Conservation (phyloP, 2,888 invertebrate genomes). For the Bombylius discolor region DNA sequence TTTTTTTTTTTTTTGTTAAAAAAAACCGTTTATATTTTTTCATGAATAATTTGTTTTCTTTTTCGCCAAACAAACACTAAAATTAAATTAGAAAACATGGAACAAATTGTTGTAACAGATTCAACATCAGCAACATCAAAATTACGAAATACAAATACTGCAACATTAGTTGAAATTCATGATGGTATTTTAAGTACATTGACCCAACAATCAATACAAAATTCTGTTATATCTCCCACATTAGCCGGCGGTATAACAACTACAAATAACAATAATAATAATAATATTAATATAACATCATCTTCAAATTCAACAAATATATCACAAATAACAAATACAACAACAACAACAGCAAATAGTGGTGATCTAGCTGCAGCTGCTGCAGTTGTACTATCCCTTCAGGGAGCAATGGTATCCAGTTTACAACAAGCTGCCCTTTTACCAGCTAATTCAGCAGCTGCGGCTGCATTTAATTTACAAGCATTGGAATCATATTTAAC, state of each 20-base stretch:
- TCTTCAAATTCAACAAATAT: not conserved
- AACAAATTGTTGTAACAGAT: slow-evolving; percentile 19
- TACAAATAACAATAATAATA: not conserved
- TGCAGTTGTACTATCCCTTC: slow-evolving; percentile 64
- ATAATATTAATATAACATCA: not conserved
- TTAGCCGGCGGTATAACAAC: not conserved
- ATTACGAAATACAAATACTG: slow-evolving; percentile 10
- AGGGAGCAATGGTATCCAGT: slow-evolving; percentile 74
- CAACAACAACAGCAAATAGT: slow-evolving; percentile 29
- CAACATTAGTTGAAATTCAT: not conserved
- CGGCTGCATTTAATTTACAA: slow-evolving; percentile 71
- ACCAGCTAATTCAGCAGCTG: slow-evolving; percentile 71
- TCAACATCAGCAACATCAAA: slow-evolving; percentile 15
- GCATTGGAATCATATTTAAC: slow-evolving; percentile 77
- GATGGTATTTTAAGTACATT: slow-evolving; percentile 1
- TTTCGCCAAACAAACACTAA: too few species aligned
- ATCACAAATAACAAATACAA: not conserved
- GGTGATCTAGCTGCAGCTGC: slow-evolving; percentile 45
- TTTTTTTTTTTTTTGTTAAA: too few species aligned
- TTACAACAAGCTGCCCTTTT: slow-evolving; percentile 70
- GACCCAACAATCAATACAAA: slow-evolving; percentile 1
- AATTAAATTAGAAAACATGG: slow-evolving; percentile 10
- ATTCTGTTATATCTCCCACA: not conserved
- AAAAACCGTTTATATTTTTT: too few species aligned
- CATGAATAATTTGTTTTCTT: too few species aligned